Evolutionary conservation across 2,888 invertebrate species (phyloP), one percentile per base, ranked within the genome.

Genomic region (Gisinianus flammeolus): DNA sequence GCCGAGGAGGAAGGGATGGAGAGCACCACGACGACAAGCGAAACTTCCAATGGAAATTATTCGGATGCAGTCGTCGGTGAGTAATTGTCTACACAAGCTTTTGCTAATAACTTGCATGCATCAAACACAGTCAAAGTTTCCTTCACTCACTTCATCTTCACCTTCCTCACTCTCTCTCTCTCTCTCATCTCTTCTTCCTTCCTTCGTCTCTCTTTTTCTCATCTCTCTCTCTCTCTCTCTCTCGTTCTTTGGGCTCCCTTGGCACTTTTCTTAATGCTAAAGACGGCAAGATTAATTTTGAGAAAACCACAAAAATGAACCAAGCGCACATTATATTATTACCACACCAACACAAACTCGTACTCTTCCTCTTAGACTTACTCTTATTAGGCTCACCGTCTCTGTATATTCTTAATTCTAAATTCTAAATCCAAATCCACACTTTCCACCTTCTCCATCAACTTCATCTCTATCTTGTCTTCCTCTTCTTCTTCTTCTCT

Each of bases 201-300:
- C 22, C 58, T 22, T 58, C 24, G 1, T 8, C 2, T n/a, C n/a
- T n/a, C 6, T 22, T 22, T 24, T 58, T n/a, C 22, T 58, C n/a
- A 22, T 2, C 24, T 24, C 22, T 62, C 72, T 66, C n/a, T 71
- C 58, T 69, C 62, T 76, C 73, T 74, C 30, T 77, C 69, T 62
- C 71, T 71, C 54, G 52, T 73, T 68, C 64, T 76, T 75, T 54
- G 54, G 52, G 76, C n/a, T 77, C 69, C 44, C 68, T 77, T 64
- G 10, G 56, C 75, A 62, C 68, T 68, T 69, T 66, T 77, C 64
- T 74, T 71, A 71, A 77, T 71, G 54, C 71, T 71, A 66, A 77
- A 66, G 77, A 77, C 77, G 71, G 66, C 77, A 33, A 71, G 77
- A 77, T 77, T 77, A 77, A 77, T 77, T 72, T 77, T 68, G 68